Evolutionary conservation across 1,140 invertebrate genomes (phyloP), one percentile per base, ranked within the genome.

Genomic region (Antheraea pernyi): DNA sequence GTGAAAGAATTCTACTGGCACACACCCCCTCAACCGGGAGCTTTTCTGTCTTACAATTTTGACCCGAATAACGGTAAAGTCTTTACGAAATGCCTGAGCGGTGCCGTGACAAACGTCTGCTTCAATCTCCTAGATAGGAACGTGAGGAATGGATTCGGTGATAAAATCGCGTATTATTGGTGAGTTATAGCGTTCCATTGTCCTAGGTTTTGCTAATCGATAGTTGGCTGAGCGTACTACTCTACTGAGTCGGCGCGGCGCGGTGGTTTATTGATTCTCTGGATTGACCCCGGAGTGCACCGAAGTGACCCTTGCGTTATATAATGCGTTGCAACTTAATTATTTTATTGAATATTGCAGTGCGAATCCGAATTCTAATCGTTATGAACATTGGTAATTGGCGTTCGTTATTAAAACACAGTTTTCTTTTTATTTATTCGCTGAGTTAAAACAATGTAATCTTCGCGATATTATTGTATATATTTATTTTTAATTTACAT

Each of bases 131-230:
- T 99, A 60, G 99, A 99, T 89, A 95, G 97, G 69, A 97, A 99
- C 87, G 95, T 99, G 19, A 94, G 96, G 78, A 95, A 95, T 71
- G 98, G 98, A 36, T 86, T 96, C 58, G 98, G 97, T 13, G 97
- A 99, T 78, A 97, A 96, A 91, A 94, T 99, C 48, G 98, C 98
- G 8, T 99, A 96, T 93, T 98, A 97, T 84, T 99, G 98, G 98
- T 99, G 93, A 96, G 96, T 93, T 30, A 18, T 60, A 19, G 22
- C 4, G 18, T 19, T 10, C n/a, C 59, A 60, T 60, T 30, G 22
- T 30, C n/a, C 10, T 19, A 19, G 8, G 16, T 19, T 60, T 19
- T 60, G 10, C 18, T n/a, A 84, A 91, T 89, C 89, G 68, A 89
- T 89, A 88, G 74, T 77, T 83, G 84, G 86, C 89, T 89, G 84